Percentiles rank a stretch among this genome's conserved stretches.
phyloP scores from a whole-genome alignment of 1,140 invertebrate species.

The Drosophila quadrilineata region DNA sequence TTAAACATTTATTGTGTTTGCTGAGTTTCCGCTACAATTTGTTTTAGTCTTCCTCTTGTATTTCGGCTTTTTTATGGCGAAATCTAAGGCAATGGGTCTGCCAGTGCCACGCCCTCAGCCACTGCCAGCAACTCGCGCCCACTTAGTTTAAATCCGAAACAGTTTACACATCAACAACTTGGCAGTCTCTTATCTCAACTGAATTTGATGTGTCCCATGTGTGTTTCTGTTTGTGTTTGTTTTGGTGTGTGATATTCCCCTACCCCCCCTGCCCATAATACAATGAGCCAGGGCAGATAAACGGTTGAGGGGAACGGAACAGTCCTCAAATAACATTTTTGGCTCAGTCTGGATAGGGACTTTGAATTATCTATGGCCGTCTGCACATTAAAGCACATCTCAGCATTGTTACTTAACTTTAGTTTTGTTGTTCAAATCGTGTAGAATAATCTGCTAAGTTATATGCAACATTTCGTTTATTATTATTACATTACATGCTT shows the following conservation, averaged over 20 bases:
- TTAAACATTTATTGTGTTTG: slow-evolving; percentile 75
- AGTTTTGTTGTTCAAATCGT: too few relatives aligned
- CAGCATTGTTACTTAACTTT: too few relatives aligned
- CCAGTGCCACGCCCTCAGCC: neutral
- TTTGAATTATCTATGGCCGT: slow-evolving; percentile 20
- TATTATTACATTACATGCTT: neutral
- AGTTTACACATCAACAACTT: slow-evolving; percentile 53
- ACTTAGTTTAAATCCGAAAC: slow-evolving; percentile 46
- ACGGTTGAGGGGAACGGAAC: neutral
- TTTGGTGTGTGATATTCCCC: neutral
- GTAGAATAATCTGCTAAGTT: too few relatives aligned
- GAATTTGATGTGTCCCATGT: slow-evolving; percentile 45
- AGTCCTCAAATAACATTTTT: too few relatives aligned
- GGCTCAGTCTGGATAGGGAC: neutral
- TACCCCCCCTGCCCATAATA: slow-evolving; percentile 3
- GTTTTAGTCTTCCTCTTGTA: slow-evolving; percentile 44
- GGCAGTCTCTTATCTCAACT: slow-evolving; percentile 39
- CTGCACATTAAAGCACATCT: slow-evolving; percentile 13
- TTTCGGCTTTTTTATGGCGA: slow-evolving; percentile 25
- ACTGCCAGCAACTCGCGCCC: slow-evolving; percentile 13
- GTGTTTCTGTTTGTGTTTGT: neutral
- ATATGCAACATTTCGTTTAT: too few relatives aligned
- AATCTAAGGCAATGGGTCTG: neutral
- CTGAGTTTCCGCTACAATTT: slow-evolving; percentile 65
- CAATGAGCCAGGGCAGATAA: slow-evolving; percentile 11